Evolutionary conservation across 2,888 invertebrate species (phyloP), one percentile per base, ranked within the genome.

Genomic region (Napeogenes inachia): DNA sequence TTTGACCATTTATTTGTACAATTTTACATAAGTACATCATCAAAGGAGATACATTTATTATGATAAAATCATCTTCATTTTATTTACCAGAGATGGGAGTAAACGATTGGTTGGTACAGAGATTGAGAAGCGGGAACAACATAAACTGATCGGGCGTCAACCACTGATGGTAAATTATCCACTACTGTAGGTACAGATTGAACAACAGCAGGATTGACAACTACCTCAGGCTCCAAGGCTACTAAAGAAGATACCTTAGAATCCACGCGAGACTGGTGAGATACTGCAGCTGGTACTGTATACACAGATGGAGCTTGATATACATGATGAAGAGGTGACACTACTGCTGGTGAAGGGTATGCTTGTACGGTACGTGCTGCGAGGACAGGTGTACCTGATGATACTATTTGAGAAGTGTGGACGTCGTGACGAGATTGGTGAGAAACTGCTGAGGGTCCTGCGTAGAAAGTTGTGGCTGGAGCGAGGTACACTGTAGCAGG

Each of bases 171-270:
- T 2, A 82, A 78, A 47, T 85, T 82, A 54, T 85, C 82, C 42
- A 91, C 85, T 68, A 78, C 84, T 10, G 91, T 74, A 0, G 90
- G 87, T 3, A 83, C 79, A 33, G 86, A 82, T 55, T 86, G 83
- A 35, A 91, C 85, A 66, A 91, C 85, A 47, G 88, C 84, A 32
- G 89, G 84, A 61, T 91, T 89, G 73, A 90, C 87, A 67, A 81
- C 66, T 64, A 83, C 57, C 3, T 70, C 4, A 35, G 65, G 65
- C 47, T 65, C 69, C 10, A 50, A 30, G 5, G 30, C 50, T 50
- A 91, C 75, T 0, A 87, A 83, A 2, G 90, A 87, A 2, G 84
- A 79, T 47, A 85, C 81, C 57, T 85, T 84, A 45, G 91, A 84
- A 68, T 91, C 85, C 38, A 89, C 85, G 32, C 89, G 85, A 61